Conservation (phyloP, 2,888 invertebrate species). For the Halocaridina rubra region DNA sequence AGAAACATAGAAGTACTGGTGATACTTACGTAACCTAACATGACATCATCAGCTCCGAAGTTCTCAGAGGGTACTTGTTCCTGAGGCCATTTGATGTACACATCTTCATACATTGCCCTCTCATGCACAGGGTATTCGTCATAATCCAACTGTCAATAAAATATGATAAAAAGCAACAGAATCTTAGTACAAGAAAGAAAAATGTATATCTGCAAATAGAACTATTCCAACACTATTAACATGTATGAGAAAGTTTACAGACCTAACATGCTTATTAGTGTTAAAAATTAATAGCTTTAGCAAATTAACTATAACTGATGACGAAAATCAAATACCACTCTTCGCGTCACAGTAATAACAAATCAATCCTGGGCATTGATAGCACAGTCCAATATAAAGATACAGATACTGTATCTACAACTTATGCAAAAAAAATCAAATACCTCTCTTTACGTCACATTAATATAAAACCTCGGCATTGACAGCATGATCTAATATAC, state of each 20-base stretch:
- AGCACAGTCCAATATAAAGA: too few species aligned
- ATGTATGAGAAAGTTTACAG: too few species aligned
- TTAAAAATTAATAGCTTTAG: neutral
- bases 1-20: too few species aligned
- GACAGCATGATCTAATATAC: too few species aligned
- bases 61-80: conserved; percentile 57
- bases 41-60: conserved; percentile 29
- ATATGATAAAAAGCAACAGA: neutral
- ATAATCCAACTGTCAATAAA: neutral
- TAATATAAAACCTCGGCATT: too few species aligned
- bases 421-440: too few species aligned
- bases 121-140: conserved; percentile 40
- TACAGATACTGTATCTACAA: too few species aligned
- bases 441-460: too few species aligned
- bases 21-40: conserved; percentile 32
- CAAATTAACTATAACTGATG: neutral
- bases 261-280: neutral
- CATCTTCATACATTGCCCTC: conserved; percentile 26
- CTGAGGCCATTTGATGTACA: conserved; percentile 48
- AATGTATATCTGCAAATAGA: neutral
- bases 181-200: neutral
- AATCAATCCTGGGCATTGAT: too few species aligned
- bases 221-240: neutral
- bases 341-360: too few species aligned
- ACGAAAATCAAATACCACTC: too few species aligned